Conservation (phyloP, 2,888 invertebrate species). For the Drosophila maculinotata region DNA sequence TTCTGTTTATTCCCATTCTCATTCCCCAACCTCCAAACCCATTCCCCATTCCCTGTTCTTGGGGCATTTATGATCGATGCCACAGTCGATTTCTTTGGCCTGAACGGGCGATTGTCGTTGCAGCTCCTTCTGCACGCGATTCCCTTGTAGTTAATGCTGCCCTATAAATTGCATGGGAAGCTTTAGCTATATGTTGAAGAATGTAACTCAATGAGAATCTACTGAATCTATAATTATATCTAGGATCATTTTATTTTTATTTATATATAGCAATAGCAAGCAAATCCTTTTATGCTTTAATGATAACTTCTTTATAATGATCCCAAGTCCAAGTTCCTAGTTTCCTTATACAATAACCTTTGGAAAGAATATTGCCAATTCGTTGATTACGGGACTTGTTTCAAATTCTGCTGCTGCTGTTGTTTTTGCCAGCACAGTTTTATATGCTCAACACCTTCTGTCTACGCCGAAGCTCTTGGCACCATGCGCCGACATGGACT, state of each 20-base stretch:
- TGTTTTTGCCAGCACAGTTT: constrained; percentile 41
- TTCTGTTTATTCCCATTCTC: constrained; percentile 51
- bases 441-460: constrained; percentile 75
- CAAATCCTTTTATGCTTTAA: no score
- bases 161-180: neutral
- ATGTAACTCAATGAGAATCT: constrained; percentile 4
- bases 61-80: constrained; percentile 75
- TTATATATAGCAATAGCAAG: no score
- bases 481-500: constrained; percentile 15
- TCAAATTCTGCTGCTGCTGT: constrained; percentile 2
- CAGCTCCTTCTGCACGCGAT: constrained; percentile 56
- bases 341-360: neutral
- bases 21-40: constrained; percentile 15
- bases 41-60: constrained; percentile 17
- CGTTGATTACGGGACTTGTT: constrained; percentile 5
- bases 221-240: no score
- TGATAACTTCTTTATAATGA: no score
- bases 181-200: neutral
- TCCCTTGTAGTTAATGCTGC: constrained; percentile 40
- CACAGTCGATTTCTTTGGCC: constrained; percentile 71
- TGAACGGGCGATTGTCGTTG: constrained; percentile 67
- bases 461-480: constrained; percentile 39
- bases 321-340: neutral
- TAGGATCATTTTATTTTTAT: no score
- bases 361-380: constrained; percentile 22